These are phyloP conservation scores for Poeciliopsis infans DNA, from an alignment of 2,797 vertebrate genomes.

Conservation along the genomic window DNA sequence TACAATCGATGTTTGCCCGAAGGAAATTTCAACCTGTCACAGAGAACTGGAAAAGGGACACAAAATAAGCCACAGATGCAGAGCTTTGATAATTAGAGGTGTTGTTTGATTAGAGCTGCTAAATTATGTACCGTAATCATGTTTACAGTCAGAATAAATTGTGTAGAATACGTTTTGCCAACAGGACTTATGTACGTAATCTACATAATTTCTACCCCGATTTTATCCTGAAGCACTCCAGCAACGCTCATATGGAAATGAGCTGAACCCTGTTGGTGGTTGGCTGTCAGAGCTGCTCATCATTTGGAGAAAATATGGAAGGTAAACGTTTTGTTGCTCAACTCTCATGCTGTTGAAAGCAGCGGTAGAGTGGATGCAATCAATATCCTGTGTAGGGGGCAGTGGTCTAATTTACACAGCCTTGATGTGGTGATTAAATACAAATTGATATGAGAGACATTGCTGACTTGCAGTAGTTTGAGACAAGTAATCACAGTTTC, in stretches of 20 bases:
- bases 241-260: slow-evolving; percentile 40
- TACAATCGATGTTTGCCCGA: slow-evolving; percentile 61
- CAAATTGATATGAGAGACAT: slow-evolving; percentile 28
- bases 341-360: slow-evolving; percentile 19
- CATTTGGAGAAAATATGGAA: slow-evolving; percentile 34
- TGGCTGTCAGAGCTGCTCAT: slow-evolving; percentile 32
- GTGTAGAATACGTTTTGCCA: slow-evolving; percentile 77
- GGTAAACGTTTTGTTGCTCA: slow-evolving; percentile 28
- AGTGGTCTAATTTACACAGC: slow-evolving; percentile 29
- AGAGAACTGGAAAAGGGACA: slow-evolving; percentile 45
- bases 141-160: slow-evolving; percentile 79
- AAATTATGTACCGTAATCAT: slow-evolving; percentile 77
- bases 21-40: slow-evolving; percentile 49
- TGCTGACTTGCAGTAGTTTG: slow-evolving; percentile 17
- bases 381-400: background rate
- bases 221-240: slow-evolving; percentile 45
- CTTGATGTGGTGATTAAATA: slow-evolving; percentile 28
- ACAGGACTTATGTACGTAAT: slow-evolving; percentile 72
- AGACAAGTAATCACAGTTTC: slow-evolving; percentile 20
- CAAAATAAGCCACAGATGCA: slow-evolving; percentile 59
- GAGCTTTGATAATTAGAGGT: slow-evolving; percentile 73
- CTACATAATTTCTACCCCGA: slow-evolving; percentile 75
- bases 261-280: slow-evolving; percentile 44
- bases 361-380: slow-evolving; percentile 28
- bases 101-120: slow-evolving; percentile 75